phyloP scores from a whole-genome alignment of 1,140 invertebrate genomes.

The Ceratosolen fusciceps region DNA sequence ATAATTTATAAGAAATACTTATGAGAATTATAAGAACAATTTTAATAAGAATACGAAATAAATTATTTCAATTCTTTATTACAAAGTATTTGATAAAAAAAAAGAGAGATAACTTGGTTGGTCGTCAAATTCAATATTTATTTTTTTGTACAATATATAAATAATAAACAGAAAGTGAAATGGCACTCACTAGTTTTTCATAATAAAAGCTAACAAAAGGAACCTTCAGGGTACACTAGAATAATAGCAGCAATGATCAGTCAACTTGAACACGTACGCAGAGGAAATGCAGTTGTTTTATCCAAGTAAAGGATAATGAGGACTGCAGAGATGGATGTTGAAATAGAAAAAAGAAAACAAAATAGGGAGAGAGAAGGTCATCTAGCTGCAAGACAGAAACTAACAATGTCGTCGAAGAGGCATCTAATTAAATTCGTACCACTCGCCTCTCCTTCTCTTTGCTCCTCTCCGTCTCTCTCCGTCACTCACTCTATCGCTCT shows the following conservation, averaged over 20 bases:
- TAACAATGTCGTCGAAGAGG: conserved; percentile 68
- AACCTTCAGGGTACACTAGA: neutral
- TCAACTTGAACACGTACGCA: conserved; percentile 69
- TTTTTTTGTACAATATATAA: too few species aligned
- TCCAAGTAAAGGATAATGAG: conserved; percentile 54
- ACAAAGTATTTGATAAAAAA: too few species aligned
- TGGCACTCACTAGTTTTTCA: too few species aligned
- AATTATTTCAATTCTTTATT: too few species aligned
- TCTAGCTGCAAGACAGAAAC: conserved; percentile 52
- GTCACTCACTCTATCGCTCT: too few species aligned
- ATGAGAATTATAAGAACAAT: too few species aligned
- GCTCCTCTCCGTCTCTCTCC: neutral
- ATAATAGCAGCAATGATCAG: conserved; percentile 35
- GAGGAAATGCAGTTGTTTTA: conserved; percentile 52
- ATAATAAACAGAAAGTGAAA: too few species aligned
- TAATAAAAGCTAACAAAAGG: conserved; percentile 1
- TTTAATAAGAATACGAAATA: too few species aligned
- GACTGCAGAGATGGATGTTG: conserved; percentile 44
- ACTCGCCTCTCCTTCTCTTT: conserved; percentile 26
- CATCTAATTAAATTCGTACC: conserved; percentile 68
- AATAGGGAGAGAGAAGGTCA: neutral
- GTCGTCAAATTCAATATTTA: too few species aligned
- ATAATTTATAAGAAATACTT: too few species aligned
- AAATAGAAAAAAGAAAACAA: neutral
- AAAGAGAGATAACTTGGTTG: too few species aligned